Evolutionary conservation across 2,113 vertebrate genomes (phyloP).

Genomic region (Chaetodon auriga): DNA sequence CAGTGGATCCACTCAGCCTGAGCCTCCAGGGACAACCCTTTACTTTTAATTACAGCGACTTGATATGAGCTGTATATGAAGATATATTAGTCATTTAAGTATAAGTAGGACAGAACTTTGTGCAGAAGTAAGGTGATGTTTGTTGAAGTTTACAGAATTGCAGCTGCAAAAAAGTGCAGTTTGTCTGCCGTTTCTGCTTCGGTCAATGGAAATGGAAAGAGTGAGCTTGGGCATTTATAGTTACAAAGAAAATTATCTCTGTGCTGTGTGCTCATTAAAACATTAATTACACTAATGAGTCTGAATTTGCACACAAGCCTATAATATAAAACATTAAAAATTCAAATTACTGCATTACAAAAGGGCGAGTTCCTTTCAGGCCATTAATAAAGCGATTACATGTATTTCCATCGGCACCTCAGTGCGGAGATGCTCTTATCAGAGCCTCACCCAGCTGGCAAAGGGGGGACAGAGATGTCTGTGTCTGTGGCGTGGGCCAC

Average conservation of each 20-base stretch:
- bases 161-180: constrained; percentile 2
- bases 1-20: constrained; percentile 43
- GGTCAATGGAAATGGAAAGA: not conserved
- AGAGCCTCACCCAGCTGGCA: constrained; percentile 32
- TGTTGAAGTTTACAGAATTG: constrained; percentile 42
- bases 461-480: constrained; percentile 49
- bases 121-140: constrained; percentile 25
- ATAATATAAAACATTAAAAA: constrained; percentile 37
- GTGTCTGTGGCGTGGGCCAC: constrained; percentile 36
- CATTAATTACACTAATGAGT: constrained; percentile 55
- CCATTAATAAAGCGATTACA: constrained; percentile 64
- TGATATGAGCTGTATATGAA: constrained; percentile 56
- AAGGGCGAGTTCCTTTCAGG: constrained; percentile 39
- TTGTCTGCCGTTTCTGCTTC: constrained; percentile 5
- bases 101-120: constrained; percentile 54
- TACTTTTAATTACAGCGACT: constrained; percentile 63
- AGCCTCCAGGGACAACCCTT: constrained; percentile 36
- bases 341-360: constrained; percentile 42
- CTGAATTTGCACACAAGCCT: constrained; percentile 13
- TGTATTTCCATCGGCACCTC: constrained; percentile 41
- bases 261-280: constrained; percentile 48
- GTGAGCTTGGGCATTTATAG: constrained; percentile 17
- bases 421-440: constrained; percentile 49
- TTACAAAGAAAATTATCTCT: constrained; percentile 32
- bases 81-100: constrained; percentile 54